phyloP scores from a whole-genome alignment of 2,888 invertebrate genomes.

The Dastarcus helophoroides region DNA sequence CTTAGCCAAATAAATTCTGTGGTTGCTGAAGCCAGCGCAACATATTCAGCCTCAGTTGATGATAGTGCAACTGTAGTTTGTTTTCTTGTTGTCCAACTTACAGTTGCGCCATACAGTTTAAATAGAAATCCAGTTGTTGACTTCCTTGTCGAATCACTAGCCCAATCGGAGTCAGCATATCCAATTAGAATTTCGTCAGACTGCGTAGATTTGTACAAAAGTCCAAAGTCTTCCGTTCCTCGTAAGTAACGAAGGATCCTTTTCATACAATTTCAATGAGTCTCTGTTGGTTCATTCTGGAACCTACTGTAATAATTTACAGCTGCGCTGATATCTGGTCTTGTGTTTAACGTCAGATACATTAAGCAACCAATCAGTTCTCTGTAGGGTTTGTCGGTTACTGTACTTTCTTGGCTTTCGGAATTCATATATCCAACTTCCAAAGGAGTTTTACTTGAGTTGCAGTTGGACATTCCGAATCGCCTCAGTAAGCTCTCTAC shows the following conservation, averaged over 20 bases:
- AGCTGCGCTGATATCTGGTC: conserved; percentile 11
- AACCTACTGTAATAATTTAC: conserved; percentile 12
- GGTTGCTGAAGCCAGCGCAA: conserved; percentile 21
- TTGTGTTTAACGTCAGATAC: conserved; percentile 12
- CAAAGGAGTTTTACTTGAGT: too few species aligned
- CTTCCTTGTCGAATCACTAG: conserved; percentile 16
- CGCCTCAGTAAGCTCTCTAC: too few species aligned
- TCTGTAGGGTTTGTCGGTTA: conserved; percentile 12
- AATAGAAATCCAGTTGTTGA: conserved; percentile 26
- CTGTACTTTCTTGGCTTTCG: too few species aligned
- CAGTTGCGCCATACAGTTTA: conserved; percentile 19
- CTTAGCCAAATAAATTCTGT: conserved; percentile 22
- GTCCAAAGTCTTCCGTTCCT: conserved; percentile 10
- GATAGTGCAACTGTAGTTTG: conserved; percentile 24
- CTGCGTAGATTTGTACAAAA: conserved; percentile 9
- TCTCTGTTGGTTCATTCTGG: conserved; percentile 10
- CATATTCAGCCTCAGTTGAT: conserved; percentile 28
- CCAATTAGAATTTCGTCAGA: conserved; percentile 9
- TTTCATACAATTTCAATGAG: conserved; percentile 12
- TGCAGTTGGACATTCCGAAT: too few species aligned
- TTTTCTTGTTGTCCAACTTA: conserved; percentile 24
- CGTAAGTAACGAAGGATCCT: conserved; percentile 16
- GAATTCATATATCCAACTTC: too few species aligned
- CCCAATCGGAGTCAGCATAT: conserved; percentile 26
- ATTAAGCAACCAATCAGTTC: conserved; percentile 14